Base-by-base conservation (phyloP, 2,888 invertebrate species). In the Tholera decimalis region DNA sequence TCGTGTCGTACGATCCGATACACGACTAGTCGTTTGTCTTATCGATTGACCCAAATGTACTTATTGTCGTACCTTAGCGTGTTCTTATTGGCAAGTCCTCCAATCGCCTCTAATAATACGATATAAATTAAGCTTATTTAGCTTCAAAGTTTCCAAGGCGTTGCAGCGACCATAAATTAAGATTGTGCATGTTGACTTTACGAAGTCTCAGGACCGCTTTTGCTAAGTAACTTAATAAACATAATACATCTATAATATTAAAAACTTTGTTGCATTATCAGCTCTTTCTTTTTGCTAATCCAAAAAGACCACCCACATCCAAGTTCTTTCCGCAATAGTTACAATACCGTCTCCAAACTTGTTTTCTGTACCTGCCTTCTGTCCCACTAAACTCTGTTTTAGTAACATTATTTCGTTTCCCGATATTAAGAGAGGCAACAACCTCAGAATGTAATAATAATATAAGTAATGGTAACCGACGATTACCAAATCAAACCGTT, bases 41-140 rank as follows among this genome's bases (percentile, higher is more conserved):
- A 93, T 93, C 85, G 93, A 93, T 93, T 93, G 93, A 93, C 92
- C 93, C 83, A 91, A 90, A 91, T 93, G 86, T 83, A 67, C 64
- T 72, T 70, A 73, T 69, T 72, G 74, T 73, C 66, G 73, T 75
- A 73, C 75, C 74, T 77, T 56, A 47, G 50, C 61, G 51, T 78
- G 72, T 84, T 83, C 55, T 53, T 71, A 71, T 71, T 44, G 56
- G 56, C 59, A 46, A 65, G 26, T 46, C 73, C 8, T n/a, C 33
- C 8, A 39, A 33, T 65, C 43, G 20, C 26, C 49, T 54, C 43
- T 58, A 47, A 58, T 55, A 74, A 56, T 44, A 53, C 22, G 28
- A 41, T 67, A 58, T 62, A 46, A 51, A 55, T 37, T 46, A 55
- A 67, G 46, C 35, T 67, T 60, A 7, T 50, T 65, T 26, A 47